phyloP scores from a whole-genome alignment of 2,888 invertebrate genomes.

The Melinaea menophilus region DNA sequence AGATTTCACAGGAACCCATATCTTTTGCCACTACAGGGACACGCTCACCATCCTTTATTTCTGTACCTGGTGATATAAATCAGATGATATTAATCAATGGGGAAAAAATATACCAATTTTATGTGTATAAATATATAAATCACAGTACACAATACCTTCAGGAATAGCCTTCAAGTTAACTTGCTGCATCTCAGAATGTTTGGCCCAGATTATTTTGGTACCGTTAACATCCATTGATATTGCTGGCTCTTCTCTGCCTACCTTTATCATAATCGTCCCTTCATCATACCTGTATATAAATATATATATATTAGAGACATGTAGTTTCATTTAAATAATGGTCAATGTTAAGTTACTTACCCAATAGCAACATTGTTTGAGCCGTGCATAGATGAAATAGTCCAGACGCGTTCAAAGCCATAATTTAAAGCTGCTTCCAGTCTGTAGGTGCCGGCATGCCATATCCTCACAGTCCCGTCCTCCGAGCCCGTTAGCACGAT shows the following conservation, averaged over 20 bases:
- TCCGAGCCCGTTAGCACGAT: constrained; percentile 98
- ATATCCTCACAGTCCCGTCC: constrained; percentile 97
- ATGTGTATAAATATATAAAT: too few relatives aligned
- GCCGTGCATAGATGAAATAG: constrained; percentile 93
- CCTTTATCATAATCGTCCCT: constrained; percentile 96
- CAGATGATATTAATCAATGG: constrained; percentile 6
- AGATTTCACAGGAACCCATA: constrained; percentile 99
- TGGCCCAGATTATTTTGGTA: constrained; percentile 99
- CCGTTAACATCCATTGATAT: constrained; percentile 99
- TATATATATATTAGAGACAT: background rate
- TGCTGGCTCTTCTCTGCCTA: constrained; percentile 99
- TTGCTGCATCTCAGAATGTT: constrained; percentile 98
- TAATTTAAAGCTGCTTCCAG: constrained; percentile 98
- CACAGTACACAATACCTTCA: constrained; percentile 74
- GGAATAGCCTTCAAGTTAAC: constrained; percentile 92
- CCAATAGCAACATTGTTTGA: constrained; percentile 98
- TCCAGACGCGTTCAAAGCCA: constrained; percentile 98
- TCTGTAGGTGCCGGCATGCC: constrained; percentile 99
- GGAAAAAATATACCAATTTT: background rate
- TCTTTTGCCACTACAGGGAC: constrained; percentile 97
- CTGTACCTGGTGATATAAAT: constrained; percentile 64
- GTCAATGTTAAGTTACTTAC: constrained; percentile 48
- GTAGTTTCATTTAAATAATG: too few relatives aligned
- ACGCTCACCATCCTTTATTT: constrained; percentile 93
- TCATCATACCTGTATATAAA: constrained; percentile 85